Percentiles rank a stretch among this genome's conserved stretches.
phyloP scores from a whole-genome alignment of 1,140 invertebrate species.

The Tachypleus tridentatus region DNA sequence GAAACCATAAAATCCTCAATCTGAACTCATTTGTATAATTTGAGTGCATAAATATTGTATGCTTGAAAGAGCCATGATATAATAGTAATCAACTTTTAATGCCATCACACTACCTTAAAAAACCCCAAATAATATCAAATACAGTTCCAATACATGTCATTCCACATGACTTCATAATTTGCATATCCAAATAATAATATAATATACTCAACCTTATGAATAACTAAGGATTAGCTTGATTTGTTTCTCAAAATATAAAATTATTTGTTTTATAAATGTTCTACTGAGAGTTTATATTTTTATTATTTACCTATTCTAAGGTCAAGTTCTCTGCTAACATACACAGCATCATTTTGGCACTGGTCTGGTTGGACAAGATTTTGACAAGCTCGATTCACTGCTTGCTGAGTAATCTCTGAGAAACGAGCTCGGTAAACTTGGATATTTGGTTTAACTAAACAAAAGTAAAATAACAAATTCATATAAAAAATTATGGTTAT shows the following conservation, averaged over 20 bases:
- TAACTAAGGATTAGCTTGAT: not conserved
- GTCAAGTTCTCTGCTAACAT: constrained; percentile 90
- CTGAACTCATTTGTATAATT: too few relatives aligned
- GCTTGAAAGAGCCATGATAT: too few relatives aligned
- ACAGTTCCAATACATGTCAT: too few relatives aligned
- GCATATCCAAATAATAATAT: too few relatives aligned
- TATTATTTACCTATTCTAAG: constrained; percentile 68
- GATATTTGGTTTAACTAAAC: constrained; percentile 16
- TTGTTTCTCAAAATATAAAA: not conserved
- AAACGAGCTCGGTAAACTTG: constrained; percentile 62
- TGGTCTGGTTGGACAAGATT: constrained; percentile 70
- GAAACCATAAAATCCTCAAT: too few relatives aligned
- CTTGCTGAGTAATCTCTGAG: constrained; percentile 85
- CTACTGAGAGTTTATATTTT: constrained; percentile 2
- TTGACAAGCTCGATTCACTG: constrained; percentile 63
- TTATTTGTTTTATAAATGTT: not conserved
- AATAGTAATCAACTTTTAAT: too few relatives aligned
- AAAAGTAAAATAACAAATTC: constrained; percentile 12
- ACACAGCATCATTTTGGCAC: constrained; percentile 81
- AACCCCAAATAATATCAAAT: too few relatives aligned
- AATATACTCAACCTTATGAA: too few relatives aligned
- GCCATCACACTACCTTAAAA: too few relatives aligned
- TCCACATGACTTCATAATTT: too few relatives aligned
- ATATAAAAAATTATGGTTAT: not conserved
- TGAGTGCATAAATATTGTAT: too few relatives aligned